Base-by-base conservation (phyloP, 2,888 invertebrate species). In the Drosophila hamatofila region DNA sequence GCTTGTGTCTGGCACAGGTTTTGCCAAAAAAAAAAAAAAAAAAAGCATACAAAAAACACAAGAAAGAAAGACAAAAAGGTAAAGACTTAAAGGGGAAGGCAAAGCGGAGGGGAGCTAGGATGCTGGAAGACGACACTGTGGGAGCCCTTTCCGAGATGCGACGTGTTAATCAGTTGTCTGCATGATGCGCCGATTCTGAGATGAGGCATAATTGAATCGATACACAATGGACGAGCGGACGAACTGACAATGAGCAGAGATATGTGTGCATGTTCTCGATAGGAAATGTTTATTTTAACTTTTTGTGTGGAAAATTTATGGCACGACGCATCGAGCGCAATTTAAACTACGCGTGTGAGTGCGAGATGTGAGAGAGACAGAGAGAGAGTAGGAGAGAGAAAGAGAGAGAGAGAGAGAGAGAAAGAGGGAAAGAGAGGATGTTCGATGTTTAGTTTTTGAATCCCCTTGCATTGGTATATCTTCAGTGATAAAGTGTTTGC, bases 331-430 rank as follows among this genome's bases (percentile, higher is more conserved):
- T 69, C 48, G 71, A 84, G 71, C 83, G 72, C 81, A 89, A 89
- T 84, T 84, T 89, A 89, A 84, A 84, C 84, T 87, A 84, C 84
- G 84, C 85, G 89, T 84, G 84, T 87, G 84, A 84, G 84, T 86
- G 75, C 65, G 69, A 62, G 69, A 48, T 57, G 78, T 54, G 59
- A 62, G 55, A 12, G 35, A 62, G 8, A 54, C n/a, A 3, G 35
- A 9, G 37, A 3, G 27, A 39, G 54, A 23, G 9, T 27, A 14
- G 18, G n/a, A 14, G 30, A 21, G 33, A 33, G 21, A 18, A n/a
- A 35, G 60, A 0, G 35, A 42, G 39, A 3, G 30, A 14, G 35
- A 2, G n/a, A 3, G 16, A 8, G 30, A 14, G 39, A 35, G 64
- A 0, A 30, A 39, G 61, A 23, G 23, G 6, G 42, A 1, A 16